Percentiles rank a stretch among this genome's conserved stretches.
phyloP scores from a whole-genome alignment of 2,113 vertebrate genomes.

The Dasyprocta punctata region DNA sequence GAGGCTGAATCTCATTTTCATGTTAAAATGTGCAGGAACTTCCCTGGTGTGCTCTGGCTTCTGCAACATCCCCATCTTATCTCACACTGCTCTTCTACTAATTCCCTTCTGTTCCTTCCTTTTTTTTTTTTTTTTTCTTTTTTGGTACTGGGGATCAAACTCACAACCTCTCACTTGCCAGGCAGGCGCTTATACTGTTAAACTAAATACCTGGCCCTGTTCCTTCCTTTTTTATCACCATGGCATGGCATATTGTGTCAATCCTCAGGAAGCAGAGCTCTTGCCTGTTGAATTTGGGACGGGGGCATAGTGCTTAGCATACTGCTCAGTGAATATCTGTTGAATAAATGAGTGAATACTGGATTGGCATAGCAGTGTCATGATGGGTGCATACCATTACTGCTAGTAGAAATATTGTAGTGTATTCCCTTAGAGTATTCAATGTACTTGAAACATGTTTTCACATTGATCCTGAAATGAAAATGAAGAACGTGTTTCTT shows the following conservation, averaged over 20 bases:
- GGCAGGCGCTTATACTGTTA: no score
- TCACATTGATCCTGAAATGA: slow-evolving; percentile 28
- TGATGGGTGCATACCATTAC: no score
- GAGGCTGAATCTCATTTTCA: neutral
- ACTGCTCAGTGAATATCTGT: neutral
- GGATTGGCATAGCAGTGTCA: neutral
- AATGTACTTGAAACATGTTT: neutral
- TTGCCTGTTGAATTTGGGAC: neutral
- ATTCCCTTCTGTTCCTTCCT: no score
- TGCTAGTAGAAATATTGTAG: neutral
- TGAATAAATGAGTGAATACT: neutral
- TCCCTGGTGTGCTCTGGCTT: neutral
- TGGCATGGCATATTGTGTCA: neutral
- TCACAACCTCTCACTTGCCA: no score
- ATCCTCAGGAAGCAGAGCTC: neutral
- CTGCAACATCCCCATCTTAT: neutral
- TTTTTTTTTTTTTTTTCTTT: no score
- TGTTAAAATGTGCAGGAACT: neutral
- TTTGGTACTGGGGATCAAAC: no score
- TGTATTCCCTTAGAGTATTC: neutral
- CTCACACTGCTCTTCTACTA: neutral
- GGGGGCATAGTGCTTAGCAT: neutral
- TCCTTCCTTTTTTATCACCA: neutral
- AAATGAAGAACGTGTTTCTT: slow-evolving; percentile 18
- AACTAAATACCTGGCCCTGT: no score